phyloP scores from a whole-genome alignment of 2,888 invertebrate genomes.

The Oligia fasciuncula region DNA sequence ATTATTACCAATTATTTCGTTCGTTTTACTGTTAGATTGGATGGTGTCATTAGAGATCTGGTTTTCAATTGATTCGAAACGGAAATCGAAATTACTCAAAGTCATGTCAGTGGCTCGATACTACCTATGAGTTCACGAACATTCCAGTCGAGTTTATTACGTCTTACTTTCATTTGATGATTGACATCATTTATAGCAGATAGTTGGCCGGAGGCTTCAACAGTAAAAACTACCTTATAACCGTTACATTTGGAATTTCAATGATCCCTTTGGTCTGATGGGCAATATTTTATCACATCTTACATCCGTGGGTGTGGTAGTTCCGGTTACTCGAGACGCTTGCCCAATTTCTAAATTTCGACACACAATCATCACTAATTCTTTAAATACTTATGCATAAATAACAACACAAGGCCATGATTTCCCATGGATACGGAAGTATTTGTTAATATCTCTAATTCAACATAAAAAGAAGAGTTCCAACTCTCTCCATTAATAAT shows the following conservation, averaged over 20 bases:
- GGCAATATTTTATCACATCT: constrained; percentile 15
- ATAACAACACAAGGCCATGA: constrained; percentile 32
- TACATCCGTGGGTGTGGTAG: constrained; percentile 8
- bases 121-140: constrained; percentile 42
- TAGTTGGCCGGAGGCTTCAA: constrained; percentile 31
- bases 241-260: constrained; percentile 1
- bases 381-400: constrained; percentile 28
- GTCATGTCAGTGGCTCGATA: constrained; percentile 21
- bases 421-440: constrained; percentile 30
- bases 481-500: constrained; percentile 71
- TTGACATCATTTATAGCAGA: constrained; percentile 55
- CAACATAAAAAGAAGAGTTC: constrained; percentile 33
- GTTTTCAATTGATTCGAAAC: constrained; percentile 32
- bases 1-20: constrained; percentile 71
- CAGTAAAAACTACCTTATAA: constrained; percentile 20
- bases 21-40: constrained; percentile 64
- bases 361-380: constrained; percentile 10
- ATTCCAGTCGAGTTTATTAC: constrained; percentile 50
- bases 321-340: constrained; percentile 1
- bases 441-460: constrained; percentile 33
- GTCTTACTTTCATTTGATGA: constrained; percentile 63
- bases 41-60: constrained; percentile 29
- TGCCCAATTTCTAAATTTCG: constrained; percentile 46
- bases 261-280: constrained; percentile 1
- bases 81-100: constrained; percentile 56